Base-by-base conservation (phyloP, 2,888 invertebrate genomes). In the Drosophila atripex region DNA sequence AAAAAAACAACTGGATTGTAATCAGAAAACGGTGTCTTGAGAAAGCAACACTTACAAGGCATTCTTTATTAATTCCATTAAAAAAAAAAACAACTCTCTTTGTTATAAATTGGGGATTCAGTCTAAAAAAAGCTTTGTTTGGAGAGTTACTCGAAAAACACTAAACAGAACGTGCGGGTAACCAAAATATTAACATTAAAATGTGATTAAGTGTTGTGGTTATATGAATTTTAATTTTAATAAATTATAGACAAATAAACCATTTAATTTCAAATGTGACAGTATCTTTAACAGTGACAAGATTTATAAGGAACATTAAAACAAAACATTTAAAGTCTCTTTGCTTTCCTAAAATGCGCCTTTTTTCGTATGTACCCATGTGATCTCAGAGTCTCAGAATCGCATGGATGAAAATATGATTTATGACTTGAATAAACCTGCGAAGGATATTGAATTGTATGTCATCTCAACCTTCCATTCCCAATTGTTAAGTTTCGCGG, bases 381-480 rank as follows among this genome's bases (percentile, higher is more conserved):
- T 60, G 63, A 61, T 39, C 46, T 47, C 46, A 60, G 7, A 60
- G 5, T 21, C 46, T 47, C 46, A 61, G 7, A 61, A 5, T 21
- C 7, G 32, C 23, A 38, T 46, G 30, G 14, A 3, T 28, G 38
- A 18, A 28, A 21, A 60, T 46, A 16, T 47, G 16, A 61, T 60
- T 23, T 61, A 61, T 61, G 63, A 47, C 21, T 47, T 38, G 5
- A 14, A 23, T 23, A 23, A 60, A 43, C 63, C 46, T 39, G 12
- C 41, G 63, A 60, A 60, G 60, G 60, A 60, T 61, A 30, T 23
- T 9, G 1, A 12, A 46, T 30, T 46, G 60, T 38, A 21, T 11
- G 45, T 23, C 59, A 59, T 30, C 61, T 39, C 39, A 63, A 47
- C 63, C 60, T 60, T 63, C 60, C 63, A 61, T 61, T 60, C 46